Evolutionary conservation across 2,888 invertebrate species (phyloP), one percentile per base, ranked within the genome.

Genomic region (Lacanobia oleracea): DNA sequence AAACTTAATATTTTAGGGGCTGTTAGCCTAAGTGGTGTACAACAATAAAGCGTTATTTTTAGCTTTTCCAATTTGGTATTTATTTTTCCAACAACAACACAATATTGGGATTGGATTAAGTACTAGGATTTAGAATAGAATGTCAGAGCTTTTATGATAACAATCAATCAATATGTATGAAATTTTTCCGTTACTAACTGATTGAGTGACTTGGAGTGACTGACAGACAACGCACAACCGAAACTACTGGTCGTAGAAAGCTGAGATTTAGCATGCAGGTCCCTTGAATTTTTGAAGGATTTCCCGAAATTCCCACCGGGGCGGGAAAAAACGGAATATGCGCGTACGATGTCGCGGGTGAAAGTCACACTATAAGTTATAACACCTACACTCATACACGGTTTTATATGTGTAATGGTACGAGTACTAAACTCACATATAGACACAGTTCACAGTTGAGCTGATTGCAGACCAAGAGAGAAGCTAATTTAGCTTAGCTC

Each of bases 1-100:
- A 27, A 64, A 67, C 0, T 7, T 64, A 61, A 71, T 71, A 72
- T 67, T 71, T 82, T 57, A 56, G 12, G 21, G 27, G 62, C 59
- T 51, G 37, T 78, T 74, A 73, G 43, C n/a, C 51, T 48, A 43
- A 66, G 53, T 57, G 21, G 14, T 40, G 51, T 40, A 53, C 33
- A 68, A 57, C 48, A 62, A 80, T 23, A 59, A 33, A 40, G 12
- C 61, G n/a, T 12, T 5, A 18, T 56, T 70, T 81, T 70, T 48
- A 54, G 0, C 4, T 7, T 23, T 43, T 43, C 50, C n/a, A 48
- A 56, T 50, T 33, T 37, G 3, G 45, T 37, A 27, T 33, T 63
- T 9, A 7, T 48, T 27, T 48, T 61, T 65, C 14, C 2, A 21
- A 54, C 33, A 71, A 48, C 6, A 56, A 33, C 5, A 8, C 8